Conservation (phyloP, 2,888 invertebrate species). For the Chesias legatella region DNA sequence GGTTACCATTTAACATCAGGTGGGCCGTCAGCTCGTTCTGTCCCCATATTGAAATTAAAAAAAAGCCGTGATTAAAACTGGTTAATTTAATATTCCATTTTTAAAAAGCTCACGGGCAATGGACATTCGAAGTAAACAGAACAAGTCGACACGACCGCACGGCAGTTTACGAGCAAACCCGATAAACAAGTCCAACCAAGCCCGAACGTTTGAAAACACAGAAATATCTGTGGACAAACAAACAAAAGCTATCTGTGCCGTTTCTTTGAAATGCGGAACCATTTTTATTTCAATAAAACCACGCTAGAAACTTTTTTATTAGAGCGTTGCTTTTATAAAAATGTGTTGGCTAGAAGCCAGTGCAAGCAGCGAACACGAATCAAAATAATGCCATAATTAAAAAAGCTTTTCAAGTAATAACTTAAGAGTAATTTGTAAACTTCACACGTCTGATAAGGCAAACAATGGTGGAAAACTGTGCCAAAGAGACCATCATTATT, state of each 20-base stretch:
- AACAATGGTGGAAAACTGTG: too few relatives aligned
- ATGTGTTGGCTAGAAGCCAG: conserved; percentile 47
- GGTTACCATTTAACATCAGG: too few relatives aligned
- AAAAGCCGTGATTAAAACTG: conserved; percentile 15
- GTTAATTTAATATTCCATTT: conserved; percentile 17
- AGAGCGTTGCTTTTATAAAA: conserved; percentile 27
- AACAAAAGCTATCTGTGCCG: conserved; percentile 40
- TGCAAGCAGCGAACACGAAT: conserved; percentile 34
- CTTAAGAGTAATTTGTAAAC: too few relatives aligned
- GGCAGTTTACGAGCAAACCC: conserved; percentile 56
- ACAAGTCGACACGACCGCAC: conserved; percentile 44
- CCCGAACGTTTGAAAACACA: conserved; percentile 49
- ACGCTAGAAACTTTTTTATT: conserved; percentile 20
- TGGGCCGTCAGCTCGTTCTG: too few relatives aligned
- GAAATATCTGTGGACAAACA: conserved; percentile 61
- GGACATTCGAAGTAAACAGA: conserved; percentile 48
- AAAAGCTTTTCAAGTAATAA: conserved; percentile 14
- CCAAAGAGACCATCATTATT: too few relatives aligned
- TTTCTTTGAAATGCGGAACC: conserved; percentile 29
- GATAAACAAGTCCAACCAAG: conserved; percentile 63
- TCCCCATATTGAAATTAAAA: too few relatives aligned
- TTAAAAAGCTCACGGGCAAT: conserved; percentile 22
- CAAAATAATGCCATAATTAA: conserved; percentile 8
- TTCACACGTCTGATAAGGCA: too few relatives aligned
- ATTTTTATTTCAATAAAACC: conserved; percentile 24